Conservation (phyloP, 2,888 invertebrate genomes). For the Neoitamus cyanurus region DNA sequence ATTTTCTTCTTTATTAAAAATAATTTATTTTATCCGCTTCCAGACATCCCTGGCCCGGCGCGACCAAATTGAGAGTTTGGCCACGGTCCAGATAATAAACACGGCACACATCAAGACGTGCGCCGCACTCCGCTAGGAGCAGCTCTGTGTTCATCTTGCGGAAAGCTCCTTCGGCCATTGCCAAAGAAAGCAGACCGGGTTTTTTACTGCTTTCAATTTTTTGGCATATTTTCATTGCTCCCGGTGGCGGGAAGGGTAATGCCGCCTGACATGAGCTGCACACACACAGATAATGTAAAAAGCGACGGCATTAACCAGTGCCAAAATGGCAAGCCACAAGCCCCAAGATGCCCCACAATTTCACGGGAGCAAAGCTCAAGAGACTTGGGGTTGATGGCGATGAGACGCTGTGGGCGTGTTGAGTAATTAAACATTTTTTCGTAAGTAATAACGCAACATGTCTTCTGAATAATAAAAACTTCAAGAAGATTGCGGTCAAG, state of each 20-base stretch:
- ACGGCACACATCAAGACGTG: background rate
- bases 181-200: background rate
- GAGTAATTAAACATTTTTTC: constrained; percentile 10
- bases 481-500: background rate
- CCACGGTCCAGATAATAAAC: constrained; percentile 22
- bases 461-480: background rate
- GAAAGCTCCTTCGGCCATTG: background rate
- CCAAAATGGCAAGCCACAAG: background rate
- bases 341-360: background rate
- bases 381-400: background rate
- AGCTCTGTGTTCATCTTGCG: background rate
- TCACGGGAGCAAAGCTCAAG: background rate
- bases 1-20: constrained; percentile 41
- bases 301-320: background rate
- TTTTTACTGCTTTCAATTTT: background rate
- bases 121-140: background rate
- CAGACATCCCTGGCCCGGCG: background rate
- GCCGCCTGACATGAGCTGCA: background rate
- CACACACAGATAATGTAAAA: background rate
- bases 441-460: background rate
- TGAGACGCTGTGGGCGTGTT: constrained; percentile 2
- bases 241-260: background rate
- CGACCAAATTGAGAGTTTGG: background rate
- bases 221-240: background rate
- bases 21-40: constrained; percentile 39